Conservation (phyloP, 2,888 invertebrate genomes). For the Parthenolecanium corni region DNA sequence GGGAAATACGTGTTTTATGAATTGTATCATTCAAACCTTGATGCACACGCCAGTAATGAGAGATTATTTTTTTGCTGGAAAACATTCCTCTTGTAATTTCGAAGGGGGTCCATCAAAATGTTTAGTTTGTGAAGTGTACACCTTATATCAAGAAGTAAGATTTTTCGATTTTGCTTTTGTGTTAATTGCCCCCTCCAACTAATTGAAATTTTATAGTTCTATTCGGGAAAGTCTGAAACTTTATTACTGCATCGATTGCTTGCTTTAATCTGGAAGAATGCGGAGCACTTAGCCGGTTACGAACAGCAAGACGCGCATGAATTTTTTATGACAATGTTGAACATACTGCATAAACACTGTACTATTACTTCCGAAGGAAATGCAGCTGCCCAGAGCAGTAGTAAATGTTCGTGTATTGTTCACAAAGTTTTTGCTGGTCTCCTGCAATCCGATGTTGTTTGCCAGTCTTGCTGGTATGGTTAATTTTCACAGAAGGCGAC, state of each 20-base stretch:
- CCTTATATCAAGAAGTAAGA: slow-evolving; percentile 70
- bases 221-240: slow-evolving; percentile 78
- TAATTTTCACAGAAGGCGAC: too few species aligned
- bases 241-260: slow-evolving; percentile 78
- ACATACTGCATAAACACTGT: slow-evolving; percentile 79
- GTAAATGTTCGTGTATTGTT: slow-evolving; percentile 85
- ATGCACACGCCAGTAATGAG: slow-evolving; percentile 89
- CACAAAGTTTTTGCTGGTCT: slow-evolving; percentile 95
- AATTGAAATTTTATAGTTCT: slow-evolving; percentile 51
- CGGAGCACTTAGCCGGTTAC: slow-evolving; percentile 78
- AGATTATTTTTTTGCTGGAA: slow-evolving; percentile 90
- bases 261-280: slow-evolving; percentile 94
- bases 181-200: background rate
- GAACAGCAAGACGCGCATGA: slow-evolving; percentile 99
- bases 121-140: slow-evolving; percentile 89
- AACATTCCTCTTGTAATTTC: slow-evolving; percentile 51
- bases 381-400: slow-evolving; percentile 39
- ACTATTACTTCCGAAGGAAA: slow-evolving; percentile 41
- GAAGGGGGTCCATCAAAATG: slow-evolving; percentile 58
- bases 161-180: background rate
- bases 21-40: slow-evolving; percentile 84
- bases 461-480: slow-evolving; percentile 75
- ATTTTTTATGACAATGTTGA: slow-evolving; percentile 90
- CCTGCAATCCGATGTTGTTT: slow-evolving; percentile 91
- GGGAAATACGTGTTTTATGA: slow-evolving; percentile 98